Base-by-base conservation (phyloP, 35 echinoderm and acorn worm genomes). In the Nesometra sesokonis region DNA sequence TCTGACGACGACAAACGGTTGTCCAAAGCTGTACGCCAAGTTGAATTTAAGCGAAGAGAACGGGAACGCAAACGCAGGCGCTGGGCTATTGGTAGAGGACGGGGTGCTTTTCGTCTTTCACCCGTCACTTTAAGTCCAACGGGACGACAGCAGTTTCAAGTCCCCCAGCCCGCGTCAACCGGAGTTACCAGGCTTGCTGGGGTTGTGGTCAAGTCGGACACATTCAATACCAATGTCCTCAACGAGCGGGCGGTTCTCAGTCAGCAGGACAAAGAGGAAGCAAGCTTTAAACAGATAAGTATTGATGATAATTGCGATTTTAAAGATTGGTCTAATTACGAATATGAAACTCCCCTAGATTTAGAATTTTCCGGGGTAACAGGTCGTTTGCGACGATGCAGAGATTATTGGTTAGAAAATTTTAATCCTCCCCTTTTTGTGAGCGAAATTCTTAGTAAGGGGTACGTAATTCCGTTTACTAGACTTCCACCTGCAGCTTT, bases 1-100 rank as follows among this genome's bases (percentile, higher is more conserved):
- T 86, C 85, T 17, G 85, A 86, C 15, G 85, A 77, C 32, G 85
- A 86, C 35, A 86, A 86, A 31, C 47, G 46, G 13, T 13, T 86
- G 4, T 86, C 46, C 29, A 86, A 86, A 47, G 85, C 85, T 31
- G 85, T 86, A 32, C 47, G 85, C n/a, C 15, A 77, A 30, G 85
- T 47, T 3, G 46, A 57, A 31, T 86, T 40, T 33, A 86, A 86
- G 77, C 85, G 85, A 13, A 46, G 85, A 33, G 85, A 86, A 31
- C 32, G 67, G 52, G 85, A 86, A 31, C 40, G 85, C 46, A 33
- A 33, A 33, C 85, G 85, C 9, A 86, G 57, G 40, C 46, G 67
- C 27, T 57, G 13, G 77, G 13, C 52, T 32, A 77, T 9, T 32
- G 77, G 40, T 47, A 86, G n/a, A 57, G 85, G 85, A 76, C 43